A percentile compares a stretch with the other conserved stretches of the same genome.
These are phyloP conservation scores for Lottia scabra DNA, from an alignment of 2,888 invertebrate genomes.

Conservation along the genomic window DNA sequence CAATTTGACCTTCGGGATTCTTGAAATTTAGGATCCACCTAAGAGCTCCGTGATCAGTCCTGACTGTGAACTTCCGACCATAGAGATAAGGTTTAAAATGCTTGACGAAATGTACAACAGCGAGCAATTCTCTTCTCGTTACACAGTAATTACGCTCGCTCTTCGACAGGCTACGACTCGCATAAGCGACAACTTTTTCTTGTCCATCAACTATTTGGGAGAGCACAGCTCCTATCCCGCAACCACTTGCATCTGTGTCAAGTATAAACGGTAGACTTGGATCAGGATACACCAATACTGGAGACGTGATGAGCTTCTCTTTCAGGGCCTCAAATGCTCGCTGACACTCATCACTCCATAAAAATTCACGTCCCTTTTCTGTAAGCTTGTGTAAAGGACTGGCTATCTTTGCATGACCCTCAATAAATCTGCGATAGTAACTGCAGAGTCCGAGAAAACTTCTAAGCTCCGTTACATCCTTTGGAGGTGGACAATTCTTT, in stretches of 20 bases:
- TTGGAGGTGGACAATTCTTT: not conserved
- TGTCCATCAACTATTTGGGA: slow-evolving; percentile 20
- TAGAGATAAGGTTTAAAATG: slow-evolving; percentile 29
- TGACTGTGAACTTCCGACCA: slow-evolving; percentile 25
- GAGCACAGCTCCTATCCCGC: slow-evolving; percentile 30
- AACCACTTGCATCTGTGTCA: slow-evolving; percentile 37
- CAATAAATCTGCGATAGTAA: not conserved
- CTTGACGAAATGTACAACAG: slow-evolving; percentile 24
- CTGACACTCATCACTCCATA: slow-evolving; percentile 21
- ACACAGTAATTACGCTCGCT: slow-evolving; percentile 31
- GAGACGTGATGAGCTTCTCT: slow-evolving; percentile 22
- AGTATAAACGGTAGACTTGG: slow-evolving; percentile 20
- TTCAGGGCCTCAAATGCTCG: slow-evolving; percentile 28
- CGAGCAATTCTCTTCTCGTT: slow-evolving; percentile 27
- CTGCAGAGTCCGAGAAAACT: not conserved
- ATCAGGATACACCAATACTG: slow-evolving; percentile 28
- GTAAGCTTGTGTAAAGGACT: not conserved
- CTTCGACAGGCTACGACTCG: slow-evolving; percentile 19
- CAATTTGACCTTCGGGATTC: too few relatives aligned
- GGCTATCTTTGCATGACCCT: too few relatives aligned
- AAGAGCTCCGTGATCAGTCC: slow-evolving; percentile 37
- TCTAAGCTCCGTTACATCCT: not conserved
- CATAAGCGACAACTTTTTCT: slow-evolving; percentile 34
- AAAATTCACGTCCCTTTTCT: not conserved
- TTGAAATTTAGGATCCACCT: slow-evolving; percentile 25